A percentile compares a stretch with the other conserved stretches of the same genome.
phyloP scores from a whole-genome alignment of 2,113 vertebrate species.

The Tychaedon coryphoeus region DNA sequence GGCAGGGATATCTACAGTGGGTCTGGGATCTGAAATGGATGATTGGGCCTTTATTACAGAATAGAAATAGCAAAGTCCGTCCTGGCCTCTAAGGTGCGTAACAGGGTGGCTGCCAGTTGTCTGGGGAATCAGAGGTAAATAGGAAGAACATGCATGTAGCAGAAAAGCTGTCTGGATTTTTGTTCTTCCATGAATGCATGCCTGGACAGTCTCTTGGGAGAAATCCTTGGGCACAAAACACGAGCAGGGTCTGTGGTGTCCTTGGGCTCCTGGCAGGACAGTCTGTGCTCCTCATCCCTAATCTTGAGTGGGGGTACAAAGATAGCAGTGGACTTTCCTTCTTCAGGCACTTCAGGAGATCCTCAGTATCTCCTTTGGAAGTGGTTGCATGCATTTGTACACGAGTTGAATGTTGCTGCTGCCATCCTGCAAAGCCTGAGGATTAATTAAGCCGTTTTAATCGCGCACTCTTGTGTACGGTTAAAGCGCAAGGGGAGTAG shows the following conservation, averaged over 20 bases:
- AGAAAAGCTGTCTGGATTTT: background rate
- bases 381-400: background rate
- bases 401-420: background rate
- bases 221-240: background rate
- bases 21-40: background rate
- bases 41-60: background rate
- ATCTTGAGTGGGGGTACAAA: rapidly evolving
- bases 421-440: background rate
- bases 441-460: slow-evolving; percentile 11
- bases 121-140: background rate
- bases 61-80: background rate
- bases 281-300: rapidly evolving
- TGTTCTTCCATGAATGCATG: background rate
- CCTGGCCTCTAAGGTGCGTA: background rate
- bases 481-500: background rate
- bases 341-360: background rate
- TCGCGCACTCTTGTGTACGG: background rate
- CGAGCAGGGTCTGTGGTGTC: rapidly evolving
- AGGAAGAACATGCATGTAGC: background rate
- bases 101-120: rapidly evolving
- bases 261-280: background rate
- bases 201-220: background rate
- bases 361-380: background rate
- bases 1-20: background rate
- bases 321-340: background rate